phyloP scores from a whole-genome alignment of 1,140 invertebrate genomes.

The Listronotus bonariensis region DNA sequence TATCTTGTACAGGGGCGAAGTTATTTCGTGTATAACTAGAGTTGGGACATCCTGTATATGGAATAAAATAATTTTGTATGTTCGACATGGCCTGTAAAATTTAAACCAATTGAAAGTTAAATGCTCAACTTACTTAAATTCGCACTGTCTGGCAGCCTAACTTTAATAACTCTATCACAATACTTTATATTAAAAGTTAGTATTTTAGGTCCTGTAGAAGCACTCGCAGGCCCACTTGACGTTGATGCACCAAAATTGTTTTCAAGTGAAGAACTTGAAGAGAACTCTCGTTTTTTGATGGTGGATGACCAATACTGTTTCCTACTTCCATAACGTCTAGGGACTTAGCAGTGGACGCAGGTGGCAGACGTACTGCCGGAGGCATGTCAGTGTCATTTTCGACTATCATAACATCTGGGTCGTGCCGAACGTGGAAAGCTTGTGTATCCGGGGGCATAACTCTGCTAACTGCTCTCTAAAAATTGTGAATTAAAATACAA shows the following conservation, averaged over 20 bases:
- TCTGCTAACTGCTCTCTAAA: conserved; percentile 79
- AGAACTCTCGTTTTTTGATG: conserved; percentile 59
- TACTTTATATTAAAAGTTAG: conserved; percentile 73
- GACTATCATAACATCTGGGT: conserved; percentile 72
- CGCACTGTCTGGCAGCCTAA: conserved; percentile 71
- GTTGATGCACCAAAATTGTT: conserved; percentile 55
- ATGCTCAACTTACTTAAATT: conserved; percentile 72
- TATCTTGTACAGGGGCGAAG: too few relatives aligned
- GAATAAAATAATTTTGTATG: too few relatives aligned
- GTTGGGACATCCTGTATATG: too few relatives aligned
- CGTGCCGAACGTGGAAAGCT: conserved; percentile 57
- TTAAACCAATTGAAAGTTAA: not conserved
- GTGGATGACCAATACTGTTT: conserved; percentile 52
- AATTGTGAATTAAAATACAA: conserved; percentile 28
- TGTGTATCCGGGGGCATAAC: conserved; percentile 79
- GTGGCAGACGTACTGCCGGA: conserved; percentile 24
- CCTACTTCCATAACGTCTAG: conserved; percentile 46
- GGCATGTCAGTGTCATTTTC: conserved; percentile 60
- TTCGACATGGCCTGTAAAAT: too few relatives aligned
- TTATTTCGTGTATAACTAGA: too few relatives aligned
- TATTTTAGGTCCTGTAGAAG: conserved; percentile 57
- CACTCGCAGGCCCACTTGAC: conserved; percentile 54
- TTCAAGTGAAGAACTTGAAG: conserved; percentile 32
- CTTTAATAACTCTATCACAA: conserved; percentile 68
- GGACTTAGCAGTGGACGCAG: conserved; percentile 49